Base-by-base conservation (phyloP, 2,888 invertebrate species). In the Elmis aenea region DNA sequence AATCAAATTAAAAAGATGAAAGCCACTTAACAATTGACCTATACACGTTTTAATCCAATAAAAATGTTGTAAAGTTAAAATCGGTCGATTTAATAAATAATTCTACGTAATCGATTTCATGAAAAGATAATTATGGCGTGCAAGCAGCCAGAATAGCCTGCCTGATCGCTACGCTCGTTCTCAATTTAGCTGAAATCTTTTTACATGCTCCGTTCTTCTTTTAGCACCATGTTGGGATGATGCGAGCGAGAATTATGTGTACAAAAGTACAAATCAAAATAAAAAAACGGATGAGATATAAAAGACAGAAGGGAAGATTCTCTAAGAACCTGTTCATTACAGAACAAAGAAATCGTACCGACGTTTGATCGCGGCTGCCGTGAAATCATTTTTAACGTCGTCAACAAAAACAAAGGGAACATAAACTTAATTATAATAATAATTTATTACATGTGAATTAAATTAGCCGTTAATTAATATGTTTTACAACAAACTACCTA, bases 51-150 rank as follows among this genome's bases (percentile, higher is more conserved):
- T 33, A 44, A 47, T 42, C 34, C 39, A 27, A 32, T 30, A 54
- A 53, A 51, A 47, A 45, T 41, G 36, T 32, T 37, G 49, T 51
- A 52, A 54, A 52, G 38, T 54, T 49, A 53, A 51, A 54, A 54
- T 53, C 45, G 50, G 47, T 42, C 45, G 49, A 55, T 49, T 55
- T 56, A 59, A 59, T 59, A 57, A 61, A 58, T 58, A 58, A 58
- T 54, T 55, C 52, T 48, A 49, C 49, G 51, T 56, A 58, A 59
- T 58, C 54, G 57, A 59, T 59, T 58, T 27, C 52, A 48, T 57
- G 58, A 59, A 60, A 60, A 55, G 57, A 57, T 58, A 60, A 60
- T 58, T 57, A 57, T 53, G 46, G 54, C 55, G 55, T 54, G 54
- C 51, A 51, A 36, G 48, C 31, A 44, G 36, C 42, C 37, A 46